phyloP scores from a whole-genome alignment of 2,113 vertebrate genomes.

The Toxotes jaculatrix region DNA sequence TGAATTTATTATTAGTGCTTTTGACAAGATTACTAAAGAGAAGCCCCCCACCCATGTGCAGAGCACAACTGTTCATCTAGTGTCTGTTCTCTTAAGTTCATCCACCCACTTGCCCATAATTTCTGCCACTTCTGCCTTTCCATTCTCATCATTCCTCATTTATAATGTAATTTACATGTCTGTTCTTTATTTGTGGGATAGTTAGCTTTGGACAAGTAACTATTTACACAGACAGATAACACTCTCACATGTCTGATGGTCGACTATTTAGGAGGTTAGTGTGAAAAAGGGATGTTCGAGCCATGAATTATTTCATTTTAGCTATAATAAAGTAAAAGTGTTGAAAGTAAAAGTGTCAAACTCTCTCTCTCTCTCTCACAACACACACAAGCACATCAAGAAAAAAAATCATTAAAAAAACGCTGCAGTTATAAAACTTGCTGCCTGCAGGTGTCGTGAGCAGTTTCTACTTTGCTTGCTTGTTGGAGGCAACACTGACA shows the following conservation, averaged over 20 bases:
- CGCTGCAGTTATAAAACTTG: neutral
- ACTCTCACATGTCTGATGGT: neutral
- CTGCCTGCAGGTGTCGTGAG: neutral
- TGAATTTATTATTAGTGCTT: constrained; percentile 43
- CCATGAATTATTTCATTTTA: neutral
- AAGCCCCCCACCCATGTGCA: constrained; percentile 22
- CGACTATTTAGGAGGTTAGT: neutral
- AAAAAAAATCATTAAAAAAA: neutral
- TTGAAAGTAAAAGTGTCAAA: neutral
- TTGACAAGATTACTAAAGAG: constrained; percentile 30
- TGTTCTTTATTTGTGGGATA: constrained; percentile 1
- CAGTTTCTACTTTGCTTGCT: neutral
- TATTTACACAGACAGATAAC: neutral
- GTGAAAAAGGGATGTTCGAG: neutral
- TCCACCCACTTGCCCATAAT: constrained; percentile 9
- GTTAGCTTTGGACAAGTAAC: neutral
- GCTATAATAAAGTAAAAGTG: neutral
- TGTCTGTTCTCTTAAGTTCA: constrained; percentile 2
- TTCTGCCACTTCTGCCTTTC: constrained; percentile 24
- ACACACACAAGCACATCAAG: neutral
- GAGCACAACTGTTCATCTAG: constrained; percentile 7
- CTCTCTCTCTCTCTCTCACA: too few relatives aligned
- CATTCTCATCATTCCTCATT: neutral
- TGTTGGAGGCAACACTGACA: neutral
- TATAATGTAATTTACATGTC: neutral